Evolutionary conservation across 2,797 vertebrate species (phyloP), one percentile per base, ranked within the genome.

Genomic region (Taeniopygia guttata): DNA sequence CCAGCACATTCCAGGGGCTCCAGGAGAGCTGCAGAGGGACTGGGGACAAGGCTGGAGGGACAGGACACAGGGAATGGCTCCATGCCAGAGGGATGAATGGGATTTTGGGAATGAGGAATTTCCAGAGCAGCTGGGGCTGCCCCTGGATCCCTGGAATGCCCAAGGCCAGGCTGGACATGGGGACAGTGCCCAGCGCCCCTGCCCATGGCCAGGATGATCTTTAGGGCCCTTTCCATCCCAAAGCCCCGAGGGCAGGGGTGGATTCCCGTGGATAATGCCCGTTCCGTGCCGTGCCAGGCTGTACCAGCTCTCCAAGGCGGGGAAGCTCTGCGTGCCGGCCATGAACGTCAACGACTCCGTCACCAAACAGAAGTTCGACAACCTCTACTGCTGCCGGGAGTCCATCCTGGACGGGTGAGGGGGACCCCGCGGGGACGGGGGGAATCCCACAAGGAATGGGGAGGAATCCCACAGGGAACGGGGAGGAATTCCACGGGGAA

Each of bases 281-380:
- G 58, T 72, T 66, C 63, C 8, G 0, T 32, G 11, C 62, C 13
- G 0, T 32, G 11, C 62, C 97, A 99, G 99, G 97, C 97, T 99
- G 54, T 99, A 99, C 97, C 99, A 99, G 97, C 98, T 99, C 86
- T 99, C 99, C 85, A 99, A 99, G 97, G 99, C 99, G 4, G 99
- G 99, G 43, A 99, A 99, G 97, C 97, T 99, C 62, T 99, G 99
- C 45, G 99, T 99, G 87, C 99, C 99, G 11, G 99, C 99, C 48
- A 99, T 99, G 99, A 99, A 99, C 8, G 99, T 99, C 80, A 99
- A 99, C 2, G 99, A 99, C 97, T 99, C 99, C 0, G 99, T 99
- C 95, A 99, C 99, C 96, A 99, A 99, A 94, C 99, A 99, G 98
- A 99, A 99, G 84, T 99, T 99, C 73, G 99, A 99, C 96, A 99